Base-by-base conservation (phyloP, 64 coral and sea anemone species). In the Anthopleura sola region DNA sequence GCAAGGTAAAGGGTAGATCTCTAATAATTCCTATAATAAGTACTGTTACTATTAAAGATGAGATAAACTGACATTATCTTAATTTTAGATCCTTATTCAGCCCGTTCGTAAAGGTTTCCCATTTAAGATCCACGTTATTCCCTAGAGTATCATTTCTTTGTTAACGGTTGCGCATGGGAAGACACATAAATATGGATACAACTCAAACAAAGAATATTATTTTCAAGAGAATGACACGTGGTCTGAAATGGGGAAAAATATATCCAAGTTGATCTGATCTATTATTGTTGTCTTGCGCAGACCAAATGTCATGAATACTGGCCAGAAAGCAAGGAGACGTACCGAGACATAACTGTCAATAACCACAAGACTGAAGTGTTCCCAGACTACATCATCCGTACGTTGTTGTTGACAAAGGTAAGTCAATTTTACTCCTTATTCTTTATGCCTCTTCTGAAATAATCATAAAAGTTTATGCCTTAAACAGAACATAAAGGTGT, bases 291-390 rank as follows among this genome's bases (percentile, higher is more conserved):
- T 71, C 10, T 32, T 13, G 12, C 28, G 5, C 55, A 95, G 93
- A 87, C 57, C 24, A 95, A 95, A 60, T 95, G 93, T 44, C 88
- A 91, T 18, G 85, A 95, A 75, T 95, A 95, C 47, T 95, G 93
- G 93, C 93, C 93, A 23, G 88, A 95, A 1, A 81, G 57, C 56
- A 78, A 55, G 0, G 79, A 82, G 26, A 88, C 53, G 5, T 88
- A 88, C 39, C 79, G 80, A 34, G 34, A 86, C 40, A 54, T 95
- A 12, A 88, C 75, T 40, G 93, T 91, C 1, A 85, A 74, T 36
- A 49, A 84, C 16, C 93, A 95, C 71, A 95, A 88, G 24, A 84
- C 86, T 21, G 93, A 95, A 50, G 89, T 47, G 19, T 95, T 95
- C 38, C 88, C 93, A 2, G 93, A 95, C 74, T 95, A 91, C 23